Conservation (phyloP, 1,140 invertebrate genomes). For the Papilio polytes region DNA sequence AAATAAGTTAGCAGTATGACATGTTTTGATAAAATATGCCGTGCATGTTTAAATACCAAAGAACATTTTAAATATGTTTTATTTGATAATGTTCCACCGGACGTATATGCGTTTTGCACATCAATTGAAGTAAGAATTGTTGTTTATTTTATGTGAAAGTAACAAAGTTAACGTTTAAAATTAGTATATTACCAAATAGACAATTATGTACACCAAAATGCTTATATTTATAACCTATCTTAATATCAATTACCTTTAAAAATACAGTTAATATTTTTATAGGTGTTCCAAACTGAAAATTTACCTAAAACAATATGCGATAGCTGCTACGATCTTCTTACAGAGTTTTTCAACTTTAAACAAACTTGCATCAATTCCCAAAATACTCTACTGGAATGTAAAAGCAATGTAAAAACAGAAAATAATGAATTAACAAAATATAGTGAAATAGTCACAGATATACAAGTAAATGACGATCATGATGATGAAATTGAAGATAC, state of each 20-base stretch:
- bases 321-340: conserved; percentile 66
- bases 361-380: conserved; percentile 72
- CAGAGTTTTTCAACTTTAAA: conserved; percentile 73
- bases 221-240: neutral
- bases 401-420: conserved; percentile 49
- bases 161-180: conserved; percentile 25
- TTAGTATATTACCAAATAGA: neutral
- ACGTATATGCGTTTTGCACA: conserved; percentile 68
- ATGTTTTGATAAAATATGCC: conserved; percentile 59
- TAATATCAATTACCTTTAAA: neutral
- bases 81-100: conserved; percentile 62
- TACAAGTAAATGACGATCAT: conserved; percentile 25
- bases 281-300: conserved; percentile 63
- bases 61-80: conserved; percentile 59
- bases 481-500: conserved; percentile 42
- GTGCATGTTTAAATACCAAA: conserved; percentile 60
- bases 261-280: conserved; percentile 40
- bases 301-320: conserved; percentile 71
- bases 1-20: conserved; percentile 42
- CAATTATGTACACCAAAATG: neutral
- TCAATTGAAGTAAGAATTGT: conserved; percentile 61
- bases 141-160: conserved; percentile 37
- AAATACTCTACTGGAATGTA: conserved; percentile 55
- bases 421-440: conserved; percentile 21
- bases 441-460: conserved; percentile 37